Base-by-base conservation (phyloP, 1,140 invertebrate species). In the Calliopsis andreniformis region DNA sequence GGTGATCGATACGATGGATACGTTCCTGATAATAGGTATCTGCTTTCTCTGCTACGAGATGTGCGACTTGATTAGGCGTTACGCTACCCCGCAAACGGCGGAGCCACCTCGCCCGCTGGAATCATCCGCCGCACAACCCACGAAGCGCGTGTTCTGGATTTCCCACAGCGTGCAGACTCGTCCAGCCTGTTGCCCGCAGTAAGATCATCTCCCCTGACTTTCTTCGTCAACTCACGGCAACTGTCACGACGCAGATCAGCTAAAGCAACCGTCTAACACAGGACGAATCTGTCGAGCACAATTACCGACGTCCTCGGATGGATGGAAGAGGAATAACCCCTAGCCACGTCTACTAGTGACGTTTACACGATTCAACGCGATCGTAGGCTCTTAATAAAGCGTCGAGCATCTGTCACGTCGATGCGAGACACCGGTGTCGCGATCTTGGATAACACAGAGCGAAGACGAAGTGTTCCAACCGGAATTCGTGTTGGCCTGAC, bases 21-120 rank as follows among this genome's bases (percentile, higher is more conserved):
- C 92, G 61, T 93, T 93, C 62, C 85, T 93, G 49, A 92, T 94
- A 62, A 87, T 94, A 61, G 92, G 93, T 18, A 91, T 93, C 61
- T 94, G 92, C 86, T 89, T 94, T 67, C 83, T 94, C 63, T 94
- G 93, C 78, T 94, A 94, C 79, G 92, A 93, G 86, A 86, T 93
- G 71, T 93, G 93, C 79, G 92, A 93, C 61, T 83, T 93, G 45
- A 88, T 92, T 20, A 86, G 84, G 62, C 85, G 88, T 25, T 91
- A 91, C 67, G 79, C 91, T 25, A 79, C 86, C n/a, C 88, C 88
- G 14, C 80, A 87, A 3, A 82, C 83, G 6, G 59, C 70, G 43
- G 86, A 88, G 32, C 68, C 82, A 3, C 88, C 87, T 18, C 87
- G 87, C 18, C 77, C 81, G 16, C 42, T 82, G 39, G 85, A 67